phyloP scores from a whole-genome alignment of 2,797 vertebrate species.

The Florisuga fusca region DNA sequence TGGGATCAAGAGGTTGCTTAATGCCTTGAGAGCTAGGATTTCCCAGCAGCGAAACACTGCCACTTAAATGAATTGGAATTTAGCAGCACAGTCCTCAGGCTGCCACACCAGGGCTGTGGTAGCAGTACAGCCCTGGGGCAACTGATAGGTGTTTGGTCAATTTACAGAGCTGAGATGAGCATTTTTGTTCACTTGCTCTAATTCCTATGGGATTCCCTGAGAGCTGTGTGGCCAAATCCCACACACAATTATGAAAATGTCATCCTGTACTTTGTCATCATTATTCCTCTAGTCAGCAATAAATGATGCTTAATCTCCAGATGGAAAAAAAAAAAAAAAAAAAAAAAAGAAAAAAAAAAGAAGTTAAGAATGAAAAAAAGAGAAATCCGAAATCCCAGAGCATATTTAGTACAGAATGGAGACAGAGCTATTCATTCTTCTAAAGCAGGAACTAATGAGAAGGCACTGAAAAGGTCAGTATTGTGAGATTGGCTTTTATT shows the following conservation, averaged over 20 bases:
- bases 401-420: slow-evolving; percentile 26
- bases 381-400: not conserved
- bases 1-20: slow-evolving; percentile 39
- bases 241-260: slow-evolving; percentile 35
- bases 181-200: not conserved
- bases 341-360: slow-evolving; percentile 31
- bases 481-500: not conserved
- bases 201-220: slow-evolving; percentile 1
- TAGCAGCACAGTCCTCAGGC: not conserved
- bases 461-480: slow-evolving; percentile 55
- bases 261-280: not conserved
- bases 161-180: slow-evolving; percentile 7
- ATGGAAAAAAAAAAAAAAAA: slow-evolving; percentile 33
- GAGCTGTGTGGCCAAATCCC: slow-evolving; percentile 43
- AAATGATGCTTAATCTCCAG: slow-evolving; percentile 36
- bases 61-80: slow-evolving; percentile 12
- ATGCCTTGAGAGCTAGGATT: slow-evolving; percentile 42
- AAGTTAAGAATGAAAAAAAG: slow-evolving; percentile 18
- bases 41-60: slow-evolving; percentile 29
- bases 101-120: not conserved
- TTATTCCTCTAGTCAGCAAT: slow-evolving; percentile 13
- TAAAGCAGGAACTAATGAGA: slow-evolving; percentile 22
- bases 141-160: not conserved
- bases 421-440: slow-evolving; percentile 34
- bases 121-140: slow-evolving; percentile 1